Evolutionary conservation across 2,113 vertebrate genomes (phyloP).

Genomic region (Hemicordylus capensis): DNA sequence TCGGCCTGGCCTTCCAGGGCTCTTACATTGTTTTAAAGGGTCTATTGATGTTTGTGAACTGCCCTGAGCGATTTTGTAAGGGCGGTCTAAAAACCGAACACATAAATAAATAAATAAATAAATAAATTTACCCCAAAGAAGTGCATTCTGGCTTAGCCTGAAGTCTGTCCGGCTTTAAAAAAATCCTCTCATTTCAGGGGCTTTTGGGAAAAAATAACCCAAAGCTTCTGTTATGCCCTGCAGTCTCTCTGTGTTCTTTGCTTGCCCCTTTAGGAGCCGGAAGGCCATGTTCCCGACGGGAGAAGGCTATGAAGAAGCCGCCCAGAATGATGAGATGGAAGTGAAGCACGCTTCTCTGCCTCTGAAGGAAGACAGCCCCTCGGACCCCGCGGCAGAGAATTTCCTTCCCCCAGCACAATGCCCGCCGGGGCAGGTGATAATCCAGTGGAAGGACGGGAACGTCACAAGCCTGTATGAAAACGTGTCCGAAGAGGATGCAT

Average conservation of each 20-base stretch:
- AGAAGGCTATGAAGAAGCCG: slow-evolving; percentile 16
- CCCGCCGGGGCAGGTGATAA: slow-evolving; percentile 59
- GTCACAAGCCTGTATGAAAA: slow-evolving; percentile 69
- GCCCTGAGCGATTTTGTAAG: no score
- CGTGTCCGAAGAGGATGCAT: slow-evolving; percentile 50
- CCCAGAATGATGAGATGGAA: slow-evolving; percentile 42
- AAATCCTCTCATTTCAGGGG: no score
- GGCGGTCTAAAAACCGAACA: no score
- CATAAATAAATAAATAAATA: no score
- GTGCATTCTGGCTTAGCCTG: not conserved
- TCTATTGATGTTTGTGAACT: no score
- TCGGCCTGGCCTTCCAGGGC: no score
- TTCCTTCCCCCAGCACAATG: slow-evolving; percentile 35
- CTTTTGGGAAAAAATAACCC: no score
- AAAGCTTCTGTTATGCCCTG: no score
- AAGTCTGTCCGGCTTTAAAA: no score
- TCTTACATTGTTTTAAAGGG: no score
- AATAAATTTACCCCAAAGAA: no score
- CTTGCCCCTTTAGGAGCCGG: slow-evolving; percentile 78
- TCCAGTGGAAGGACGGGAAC: slow-evolving; percentile 81
- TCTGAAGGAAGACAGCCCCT: slow-evolving; percentile 24
- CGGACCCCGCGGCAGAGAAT: not conserved
- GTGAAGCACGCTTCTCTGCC: slow-evolving; percentile 53
- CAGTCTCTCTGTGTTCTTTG: no score
- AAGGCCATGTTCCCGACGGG: slow-evolving; percentile 68